Conservation (phyloP, 2,888 invertebrate species). For the Amiota communis region DNA sequence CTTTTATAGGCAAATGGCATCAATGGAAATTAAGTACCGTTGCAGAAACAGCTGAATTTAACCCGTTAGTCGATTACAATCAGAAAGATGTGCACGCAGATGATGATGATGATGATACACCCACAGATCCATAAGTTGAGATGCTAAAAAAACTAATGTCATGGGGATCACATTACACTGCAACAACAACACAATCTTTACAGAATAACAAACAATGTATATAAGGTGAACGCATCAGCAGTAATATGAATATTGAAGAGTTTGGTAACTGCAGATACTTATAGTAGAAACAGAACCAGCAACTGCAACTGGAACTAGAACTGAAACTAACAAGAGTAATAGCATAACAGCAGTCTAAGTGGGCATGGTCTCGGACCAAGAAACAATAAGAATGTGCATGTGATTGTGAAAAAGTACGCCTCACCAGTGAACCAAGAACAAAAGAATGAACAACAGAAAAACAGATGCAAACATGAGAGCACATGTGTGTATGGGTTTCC, state of each 20-base stretch:
- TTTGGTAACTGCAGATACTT: too few species aligned
- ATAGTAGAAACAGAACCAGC: not conserved
- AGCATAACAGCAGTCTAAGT: constrained; percentile 18
- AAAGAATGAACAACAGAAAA: not conserved
- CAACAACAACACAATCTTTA: not conserved
- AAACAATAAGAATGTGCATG: constrained; percentile 1
- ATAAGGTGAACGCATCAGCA: too few species aligned
- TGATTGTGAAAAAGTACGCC: constrained; percentile 17
- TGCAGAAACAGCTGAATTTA: too few species aligned
- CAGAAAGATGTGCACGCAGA: constrained; percentile 1
- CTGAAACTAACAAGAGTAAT: not conserved
- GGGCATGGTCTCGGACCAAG: constrained; percentile 7
- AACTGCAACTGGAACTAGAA: not conserved
- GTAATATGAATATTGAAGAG: too few species aligned
- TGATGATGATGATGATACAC: constrained; percentile 7
- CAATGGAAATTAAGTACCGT: too few species aligned
- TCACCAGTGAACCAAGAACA: constrained; percentile 19
- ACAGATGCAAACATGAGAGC: constrained; percentile 15
- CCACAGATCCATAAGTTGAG: constrained; percentile 2
- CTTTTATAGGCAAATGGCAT: too few species aligned
- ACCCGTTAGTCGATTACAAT: too few species aligned
- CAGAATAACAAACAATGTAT: not conserved
- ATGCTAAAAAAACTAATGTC: not conserved
- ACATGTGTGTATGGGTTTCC: constrained; percentile 9
- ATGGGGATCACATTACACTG: too few species aligned